Evolutionary conservation across 2,113 vertebrate genomes (phyloP).

Genomic region (Uria lomvia): DNA sequence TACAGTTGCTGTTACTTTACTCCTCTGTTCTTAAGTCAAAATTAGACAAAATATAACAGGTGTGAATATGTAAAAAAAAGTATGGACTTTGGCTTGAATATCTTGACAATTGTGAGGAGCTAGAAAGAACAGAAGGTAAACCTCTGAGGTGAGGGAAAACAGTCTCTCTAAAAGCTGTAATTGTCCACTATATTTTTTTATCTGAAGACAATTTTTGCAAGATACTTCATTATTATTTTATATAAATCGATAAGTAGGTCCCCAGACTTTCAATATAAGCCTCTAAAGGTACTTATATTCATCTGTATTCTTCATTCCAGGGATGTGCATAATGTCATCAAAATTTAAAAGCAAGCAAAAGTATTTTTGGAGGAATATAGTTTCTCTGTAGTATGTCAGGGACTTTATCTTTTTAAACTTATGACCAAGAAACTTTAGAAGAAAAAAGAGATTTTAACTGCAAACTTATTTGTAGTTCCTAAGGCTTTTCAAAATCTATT

Average conservation of each 20-base stretch:
- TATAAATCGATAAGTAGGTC: neutral
- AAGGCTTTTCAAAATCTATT: neutral
- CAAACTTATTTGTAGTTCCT: neutral
- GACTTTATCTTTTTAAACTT: neutral
- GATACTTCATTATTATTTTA: neutral
- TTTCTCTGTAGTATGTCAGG: neutral
- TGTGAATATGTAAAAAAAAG: neutral
- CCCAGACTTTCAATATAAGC: neutral
- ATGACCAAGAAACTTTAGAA: neutral
- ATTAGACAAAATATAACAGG: neutral
- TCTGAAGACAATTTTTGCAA: neutral
- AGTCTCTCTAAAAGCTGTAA: neutral
- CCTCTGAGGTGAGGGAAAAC: neutral
- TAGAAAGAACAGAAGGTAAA: neutral
- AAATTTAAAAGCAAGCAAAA: neutral
- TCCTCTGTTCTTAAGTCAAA: neutral
- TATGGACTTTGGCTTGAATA: neutral
- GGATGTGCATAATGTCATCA: neutral
- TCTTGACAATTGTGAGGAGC: neutral
- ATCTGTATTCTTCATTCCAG: neutral
- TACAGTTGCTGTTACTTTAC: neutral
- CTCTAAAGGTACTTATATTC: neutral
- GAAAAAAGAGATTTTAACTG: neutral
- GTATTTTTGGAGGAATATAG: neutral
- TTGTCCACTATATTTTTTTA: neutral